Base-by-base conservation (phyloP, 2,113 vertebrate species). In the Caretta caretta region DNA sequence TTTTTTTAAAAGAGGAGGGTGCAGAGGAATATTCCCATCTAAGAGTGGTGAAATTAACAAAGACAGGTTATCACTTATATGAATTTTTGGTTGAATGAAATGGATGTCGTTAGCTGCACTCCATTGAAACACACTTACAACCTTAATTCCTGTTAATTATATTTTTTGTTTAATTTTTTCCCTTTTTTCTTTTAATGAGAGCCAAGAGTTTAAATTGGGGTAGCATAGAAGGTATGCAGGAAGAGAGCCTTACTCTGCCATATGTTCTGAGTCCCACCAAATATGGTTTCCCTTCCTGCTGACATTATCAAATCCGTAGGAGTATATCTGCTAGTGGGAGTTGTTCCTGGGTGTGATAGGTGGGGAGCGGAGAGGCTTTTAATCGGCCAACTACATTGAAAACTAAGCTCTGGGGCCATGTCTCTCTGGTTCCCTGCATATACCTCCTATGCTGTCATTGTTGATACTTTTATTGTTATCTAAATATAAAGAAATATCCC, bases 281-380 rank as follows among this genome's bases (percentile, higher is more conserved):
- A 11, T 56, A 35, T 8, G 27, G 8, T 85, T 72, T 94, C 10
- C n/a, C 10, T 35, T 78, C 72, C 84, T 94, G 57, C 17, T 78
- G 17, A 50, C 83, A 83, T 88, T 85, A 48, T 6, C 82, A 56
- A 75, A 51, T 25, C 16, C 8, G 90, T 42, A 92, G 88, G 75
- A 62, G 5, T 5, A 10, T 0, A 2, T 48, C 4, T 75, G 89
- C 86, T n/a, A 38, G 31, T 25, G 92, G 69, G 76, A 80, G 25
- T 46, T 76, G 22, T 2, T 75, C 75, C 19, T 38, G 35, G 6
- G 5, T 86, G 42, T 29, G 1, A 0, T 59, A 42, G 75, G 51
- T 5, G 46, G 56, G 31, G 7, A 1, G 27, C 51, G 12, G 46
- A 53, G 8, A 90, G 8, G 0, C 54, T 2, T 90, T 51, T 62